Evolutionary conservation across 2,888 invertebrate genomes (phyloP).

Genomic region (Galeruca laticollis): DNA sequence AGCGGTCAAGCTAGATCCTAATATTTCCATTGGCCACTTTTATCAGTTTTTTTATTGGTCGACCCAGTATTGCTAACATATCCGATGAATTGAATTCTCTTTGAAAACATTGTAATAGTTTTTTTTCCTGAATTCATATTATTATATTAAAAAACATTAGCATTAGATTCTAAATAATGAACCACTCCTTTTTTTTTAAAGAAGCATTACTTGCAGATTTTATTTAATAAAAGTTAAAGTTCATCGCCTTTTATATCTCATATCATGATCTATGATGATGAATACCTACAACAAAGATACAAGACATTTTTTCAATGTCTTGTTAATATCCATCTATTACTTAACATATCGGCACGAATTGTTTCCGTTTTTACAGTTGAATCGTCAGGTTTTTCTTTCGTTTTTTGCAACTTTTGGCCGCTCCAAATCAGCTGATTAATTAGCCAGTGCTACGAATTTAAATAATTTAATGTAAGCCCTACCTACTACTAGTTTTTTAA

Average conservation of each 20-base stretch:
- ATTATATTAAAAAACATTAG: background rate
- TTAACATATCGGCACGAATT: background rate
- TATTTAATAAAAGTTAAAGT: conserved; percentile 9
- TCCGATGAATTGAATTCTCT: no score
- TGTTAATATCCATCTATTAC: background rate
- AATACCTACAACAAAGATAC: background rate
- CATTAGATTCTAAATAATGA: background rate
- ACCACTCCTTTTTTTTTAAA: background rate
- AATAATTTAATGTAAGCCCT: no score
- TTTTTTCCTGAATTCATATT: background rate
- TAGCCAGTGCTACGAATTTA: no score
- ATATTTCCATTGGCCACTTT: no score
- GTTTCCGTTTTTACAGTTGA: no score
- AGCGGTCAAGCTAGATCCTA: no score
- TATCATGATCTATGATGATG: background rate
- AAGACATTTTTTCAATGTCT: background rate
- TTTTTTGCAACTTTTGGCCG: no score
- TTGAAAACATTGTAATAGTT: background rate
- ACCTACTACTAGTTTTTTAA: no score
- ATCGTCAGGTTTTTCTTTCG: no score
- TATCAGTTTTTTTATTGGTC: no score
- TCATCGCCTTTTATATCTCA: conserved; percentile 3
- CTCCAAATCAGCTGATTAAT: no score
- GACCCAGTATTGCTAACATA: no score
- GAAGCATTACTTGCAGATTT: conserved; percentile 6